Base-by-base conservation (phyloP, 2,797 vertebrate genomes). In the Mormyrops attenuatus region DNA sequence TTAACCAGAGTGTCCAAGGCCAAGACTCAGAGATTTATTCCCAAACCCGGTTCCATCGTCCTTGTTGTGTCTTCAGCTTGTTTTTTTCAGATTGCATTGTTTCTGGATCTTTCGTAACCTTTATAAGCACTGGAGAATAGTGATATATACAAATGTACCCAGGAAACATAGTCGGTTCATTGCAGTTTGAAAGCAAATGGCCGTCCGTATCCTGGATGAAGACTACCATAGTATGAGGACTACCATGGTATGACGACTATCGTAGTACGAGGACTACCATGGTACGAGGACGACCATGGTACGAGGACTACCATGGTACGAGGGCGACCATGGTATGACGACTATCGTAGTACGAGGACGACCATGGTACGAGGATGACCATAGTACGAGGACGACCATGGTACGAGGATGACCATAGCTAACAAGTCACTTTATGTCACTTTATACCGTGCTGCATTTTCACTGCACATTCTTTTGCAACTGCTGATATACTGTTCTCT, bases 341-440 rank as follows among this genome's bases (percentile, higher is more conserved):
- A 52, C 0, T 0, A 0, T 11, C 5, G 3, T 13, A 13, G 50
- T 52, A 52, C 2, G 11, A 13, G 0, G 11, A 52, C 2, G 0
- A 0, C 2, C 50, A 52, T 13, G 9, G 11, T 52, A 52, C 50
- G 7, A 8, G 47, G 7, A 8, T 1, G 0, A 1, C 47, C 47
- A 47, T 47, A 8, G 6, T 47, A 47, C 7, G 47, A 47, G 47
- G 47, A 53, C 13, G 0, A 13, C 50, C 13, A 20, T 20, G 1
- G 53, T 55, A 20, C 0, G 60, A 63, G 57, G 57, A 66, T 3
- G 0, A 0, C 26, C 63, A 15, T 34, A 5, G 63, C 63, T 69
- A 69, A 69, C 26, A 5, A 34, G 26, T 69, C 63, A 69, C 26
- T 15, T 13, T 69, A 30, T 13, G 63, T 34, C 26, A 69, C 11